These are phyloP conservation scores for Tragelaphus buxtoni DNA, from an alignment of 2,113 vertebrate species.

Conservation along the genomic window DNA sequence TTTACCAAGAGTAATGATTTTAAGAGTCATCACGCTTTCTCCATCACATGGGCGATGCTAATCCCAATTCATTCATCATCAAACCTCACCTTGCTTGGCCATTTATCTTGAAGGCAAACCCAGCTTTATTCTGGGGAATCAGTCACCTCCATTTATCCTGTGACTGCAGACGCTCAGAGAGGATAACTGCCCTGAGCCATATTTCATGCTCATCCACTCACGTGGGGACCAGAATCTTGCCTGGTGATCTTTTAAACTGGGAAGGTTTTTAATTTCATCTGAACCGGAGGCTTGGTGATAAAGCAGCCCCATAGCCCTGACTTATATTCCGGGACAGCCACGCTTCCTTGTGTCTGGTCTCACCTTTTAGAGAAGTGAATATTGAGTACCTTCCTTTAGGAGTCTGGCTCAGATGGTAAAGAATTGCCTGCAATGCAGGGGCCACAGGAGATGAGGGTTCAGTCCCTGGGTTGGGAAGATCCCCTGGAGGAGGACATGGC, in stretches of 20 bases:
- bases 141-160: conserved; percentile 38
- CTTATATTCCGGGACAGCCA: neutral
- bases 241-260: neutral
- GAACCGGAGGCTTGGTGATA: neutral
- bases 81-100: conserved; percentile 11
- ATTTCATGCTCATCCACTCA: neutral
- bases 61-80: conserved; percentile 57
- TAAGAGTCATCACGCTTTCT: conserved; percentile 51
- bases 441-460: neutral
- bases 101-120: conserved; percentile 58
- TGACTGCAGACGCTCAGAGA: neutral
- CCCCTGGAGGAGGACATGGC: neutral
- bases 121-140: conserved; percentile 27
- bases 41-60: conserved; percentile 42
- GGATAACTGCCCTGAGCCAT: neutral
- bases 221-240: neutral
- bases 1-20: conserved; percentile 64
- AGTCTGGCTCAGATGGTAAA: neutral
- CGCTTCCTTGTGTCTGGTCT: neutral
- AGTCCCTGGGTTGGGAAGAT: neutral
- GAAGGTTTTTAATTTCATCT: neutral
- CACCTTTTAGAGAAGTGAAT: neutral
- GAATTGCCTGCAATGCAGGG: neutral
- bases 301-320: neutral
- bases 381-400: neutral